phyloP scores from a whole-genome alignment of 1,140 invertebrate species.

The Polyergus mexicanus region DNA sequence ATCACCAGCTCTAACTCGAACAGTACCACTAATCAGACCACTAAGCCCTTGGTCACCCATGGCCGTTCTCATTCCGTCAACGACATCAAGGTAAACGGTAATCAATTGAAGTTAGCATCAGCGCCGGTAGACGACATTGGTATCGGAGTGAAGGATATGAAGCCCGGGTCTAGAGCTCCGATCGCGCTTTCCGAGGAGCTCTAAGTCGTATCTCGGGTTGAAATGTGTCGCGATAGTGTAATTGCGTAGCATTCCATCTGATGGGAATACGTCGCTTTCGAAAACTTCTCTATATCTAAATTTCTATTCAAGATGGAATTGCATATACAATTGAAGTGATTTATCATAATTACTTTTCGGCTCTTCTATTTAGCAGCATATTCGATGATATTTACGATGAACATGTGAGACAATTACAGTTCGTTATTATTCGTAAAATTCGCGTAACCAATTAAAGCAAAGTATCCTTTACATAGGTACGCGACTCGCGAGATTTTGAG shows the following conservation, averaged over 20 bases:
- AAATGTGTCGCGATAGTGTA: constrained; percentile 3
- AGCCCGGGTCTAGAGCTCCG: constrained; percentile 88
- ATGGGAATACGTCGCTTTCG: background rate
- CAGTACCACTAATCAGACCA: constrained; percentile 72
- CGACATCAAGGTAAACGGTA: constrained; percentile 91
- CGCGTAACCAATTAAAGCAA: background rate
- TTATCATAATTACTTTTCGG: background rate
- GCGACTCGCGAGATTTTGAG: background rate
- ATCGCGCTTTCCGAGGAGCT: constrained; percentile 90
- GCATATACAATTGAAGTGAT: background rate
- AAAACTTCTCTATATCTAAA: background rate
- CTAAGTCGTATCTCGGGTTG: constrained; percentile 78
- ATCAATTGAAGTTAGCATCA: constrained; percentile 89
- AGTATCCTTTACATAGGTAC: background rate
- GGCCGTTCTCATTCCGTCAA: constrained; percentile 91
- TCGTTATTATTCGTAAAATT: constrained; percentile 19
- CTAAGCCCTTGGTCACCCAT: constrained; percentile 88
- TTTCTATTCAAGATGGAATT: background rate
- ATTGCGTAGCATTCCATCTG: background rate
- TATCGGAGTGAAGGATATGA: constrained; percentile 87
- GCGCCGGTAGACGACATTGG: constrained; percentile 89
- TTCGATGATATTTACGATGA: constrained; percentile 21
- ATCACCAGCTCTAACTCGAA: constrained; percentile 77
- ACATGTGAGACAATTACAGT: constrained; percentile 4
- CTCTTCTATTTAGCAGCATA: constrained; percentile 24